A percentile compares a stretch with the other conserved stretches of the same genome.
Conservation (phyloP, 2,888 invertebrate genomes). For the Agonum fuliginosum region DNA sequence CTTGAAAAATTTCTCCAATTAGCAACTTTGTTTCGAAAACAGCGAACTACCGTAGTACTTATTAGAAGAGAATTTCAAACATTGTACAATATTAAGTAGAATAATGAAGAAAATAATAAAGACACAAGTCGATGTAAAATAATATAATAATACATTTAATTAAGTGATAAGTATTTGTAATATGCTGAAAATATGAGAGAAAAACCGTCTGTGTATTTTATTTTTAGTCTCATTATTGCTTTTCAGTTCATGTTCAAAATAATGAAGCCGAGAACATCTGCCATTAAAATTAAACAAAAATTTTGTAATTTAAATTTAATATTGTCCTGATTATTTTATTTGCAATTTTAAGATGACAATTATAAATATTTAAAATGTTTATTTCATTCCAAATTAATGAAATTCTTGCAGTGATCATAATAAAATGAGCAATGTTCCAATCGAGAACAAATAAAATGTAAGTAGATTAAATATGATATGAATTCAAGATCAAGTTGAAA, state of each 20-base stretch:
- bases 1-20: background rate
- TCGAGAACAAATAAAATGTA: conserved; percentile 17
- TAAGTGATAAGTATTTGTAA: too few relatives aligned
- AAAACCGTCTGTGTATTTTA: conserved; percentile 5
- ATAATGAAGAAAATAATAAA: too few relatives aligned
- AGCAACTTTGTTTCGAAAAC: background rate
- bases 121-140: too few relatives aligned
- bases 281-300: too few relatives aligned
- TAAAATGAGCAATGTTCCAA: background rate
- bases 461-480: conserved; percentile 18
- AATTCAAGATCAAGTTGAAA: conserved; percentile 17
- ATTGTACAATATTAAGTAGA: too few relatives aligned
- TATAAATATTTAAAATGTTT: too few relatives aligned
- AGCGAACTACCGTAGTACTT: background rate
- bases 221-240: conserved; percentile 2
- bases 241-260: background rate
- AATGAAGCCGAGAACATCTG: background rate
- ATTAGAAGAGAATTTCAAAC: background rate
- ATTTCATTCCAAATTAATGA: too few relatives aligned
- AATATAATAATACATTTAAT: too few relatives aligned
- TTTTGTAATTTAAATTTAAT: too few relatives aligned
- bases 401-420: too few relatives aligned
- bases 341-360: too few relatives aligned
- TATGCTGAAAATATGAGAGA: background rate
- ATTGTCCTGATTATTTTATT: too few relatives aligned